These are phyloP conservation scores for Brachionus manjavacas DNA, from an alignment of 1,140 invertebrate genomes.

Conservation along the genomic window DNA sequence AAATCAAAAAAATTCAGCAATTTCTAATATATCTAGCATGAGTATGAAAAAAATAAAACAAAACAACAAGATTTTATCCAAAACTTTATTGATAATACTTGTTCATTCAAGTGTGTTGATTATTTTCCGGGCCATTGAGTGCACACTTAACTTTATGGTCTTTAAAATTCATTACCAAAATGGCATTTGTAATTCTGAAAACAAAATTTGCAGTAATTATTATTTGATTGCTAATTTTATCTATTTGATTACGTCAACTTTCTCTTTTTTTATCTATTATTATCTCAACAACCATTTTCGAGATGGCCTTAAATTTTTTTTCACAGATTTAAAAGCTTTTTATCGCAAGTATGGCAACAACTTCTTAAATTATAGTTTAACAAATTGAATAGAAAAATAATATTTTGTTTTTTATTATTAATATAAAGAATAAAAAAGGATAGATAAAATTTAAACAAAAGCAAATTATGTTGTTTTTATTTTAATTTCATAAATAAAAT, in stretches of 20 bases:
- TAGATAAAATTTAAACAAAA: no score
- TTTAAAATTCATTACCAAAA: neutral
- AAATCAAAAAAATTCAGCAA: neutral
- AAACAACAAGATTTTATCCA: neutral
- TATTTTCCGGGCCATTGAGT: neutral
- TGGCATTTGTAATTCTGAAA: neutral
- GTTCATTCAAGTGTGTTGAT: neutral
- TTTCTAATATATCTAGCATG: neutral
- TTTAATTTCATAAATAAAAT: no score
- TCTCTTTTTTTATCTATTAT: neutral
- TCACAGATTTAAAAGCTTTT: no score
- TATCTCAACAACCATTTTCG: neutral
- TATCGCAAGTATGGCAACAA: no score
- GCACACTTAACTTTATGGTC: neutral
- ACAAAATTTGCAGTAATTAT: neutral
- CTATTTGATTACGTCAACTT: neutral
- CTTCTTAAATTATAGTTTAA: no score
- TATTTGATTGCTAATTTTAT: neutral
- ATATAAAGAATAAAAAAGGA: no score
- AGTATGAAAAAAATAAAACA: neutral
- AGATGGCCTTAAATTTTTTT: neutral
- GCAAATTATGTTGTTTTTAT: no score
- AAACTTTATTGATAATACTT: neutral
- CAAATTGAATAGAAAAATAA: no score
- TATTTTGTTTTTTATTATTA: no score